phyloP scores from a whole-genome alignment of 2,797 vertebrate genomes.

The Rhodeus uyekii region DNA sequence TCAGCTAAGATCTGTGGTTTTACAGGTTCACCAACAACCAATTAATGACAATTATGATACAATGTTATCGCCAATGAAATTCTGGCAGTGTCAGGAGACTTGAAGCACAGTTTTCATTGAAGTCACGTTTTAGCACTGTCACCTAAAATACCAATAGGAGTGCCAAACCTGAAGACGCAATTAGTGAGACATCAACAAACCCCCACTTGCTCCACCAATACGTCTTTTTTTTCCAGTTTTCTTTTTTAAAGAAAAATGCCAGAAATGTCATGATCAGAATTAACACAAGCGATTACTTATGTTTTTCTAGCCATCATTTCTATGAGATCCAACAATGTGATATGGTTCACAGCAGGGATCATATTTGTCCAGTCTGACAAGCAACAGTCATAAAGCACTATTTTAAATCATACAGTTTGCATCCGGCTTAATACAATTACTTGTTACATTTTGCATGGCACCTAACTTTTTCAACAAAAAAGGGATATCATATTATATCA shows the following conservation, averaged over 20 bases:
- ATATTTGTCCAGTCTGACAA: too few species aligned
- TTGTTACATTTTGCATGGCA: background rate
- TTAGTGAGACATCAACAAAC: background rate
- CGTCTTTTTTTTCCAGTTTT: too few species aligned
- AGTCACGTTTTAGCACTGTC: too few species aligned
- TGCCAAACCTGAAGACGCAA: background rate
- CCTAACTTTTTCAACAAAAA: background rate
- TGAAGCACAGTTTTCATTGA: too few species aligned
- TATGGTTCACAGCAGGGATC: too few species aligned
- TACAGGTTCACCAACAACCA: background rate
- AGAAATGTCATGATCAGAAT: too few species aligned
- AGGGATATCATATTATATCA: too few species aligned
- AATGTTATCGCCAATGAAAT: background rate
- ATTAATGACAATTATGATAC: background rate
- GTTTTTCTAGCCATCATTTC: too few species aligned
- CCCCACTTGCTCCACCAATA: too few species aligned
- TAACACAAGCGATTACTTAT: too few species aligned
- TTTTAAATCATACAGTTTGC: background rate
- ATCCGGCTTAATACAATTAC: background rate
- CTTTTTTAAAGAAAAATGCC: too few species aligned
- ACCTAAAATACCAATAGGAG: background rate
- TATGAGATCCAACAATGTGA: background rate
- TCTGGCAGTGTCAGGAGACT: background rate
- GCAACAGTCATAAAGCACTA: too few species aligned
- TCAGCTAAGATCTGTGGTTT: background rate